phyloP scores from a whole-genome alignment of 2,888 invertebrate genomes.

The Drosophila basisetae region DNA sequence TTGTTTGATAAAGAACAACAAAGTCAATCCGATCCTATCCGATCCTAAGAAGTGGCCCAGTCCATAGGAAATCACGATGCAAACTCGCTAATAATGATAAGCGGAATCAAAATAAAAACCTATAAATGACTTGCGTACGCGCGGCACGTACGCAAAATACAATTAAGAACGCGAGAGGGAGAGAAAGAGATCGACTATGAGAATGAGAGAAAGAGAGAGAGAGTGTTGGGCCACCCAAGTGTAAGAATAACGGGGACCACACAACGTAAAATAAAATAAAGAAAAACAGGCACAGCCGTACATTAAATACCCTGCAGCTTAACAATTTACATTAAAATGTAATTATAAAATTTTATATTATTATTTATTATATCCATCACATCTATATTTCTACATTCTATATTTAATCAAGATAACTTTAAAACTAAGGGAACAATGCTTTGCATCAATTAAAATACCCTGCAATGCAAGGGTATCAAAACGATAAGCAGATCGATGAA shows the following conservation, averaged over 20 bases:
- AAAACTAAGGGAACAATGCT: background rate
- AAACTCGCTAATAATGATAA: conserved; percentile 53
- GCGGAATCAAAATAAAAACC: conserved; percentile 30
- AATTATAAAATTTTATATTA: background rate
- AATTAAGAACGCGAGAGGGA: conserved; percentile 9
- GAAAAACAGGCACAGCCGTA: conserved; percentile 1
- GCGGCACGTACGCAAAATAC: conserved; percentile 67
- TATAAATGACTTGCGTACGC: conserved; percentile 49
- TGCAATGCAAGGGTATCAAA: background rate
- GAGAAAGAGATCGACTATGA: background rate
- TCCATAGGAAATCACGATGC: conserved; percentile 30
- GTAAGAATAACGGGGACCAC: conserved; percentile 45
- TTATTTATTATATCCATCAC: background rate
- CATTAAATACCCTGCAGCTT: background rate
- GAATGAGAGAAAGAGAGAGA: conserved; percentile 5
- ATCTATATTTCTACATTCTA: background rate
- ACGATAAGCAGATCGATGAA: conserved; percentile 64
- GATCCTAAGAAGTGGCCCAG: conserved; percentile 20
- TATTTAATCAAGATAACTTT: background rate
- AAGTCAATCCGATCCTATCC: conserved; percentile 25
- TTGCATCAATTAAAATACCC: background rate
- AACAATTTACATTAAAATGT: background rate
- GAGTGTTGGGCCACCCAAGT: conserved; percentile 51
- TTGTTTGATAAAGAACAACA: conserved; percentile 67
- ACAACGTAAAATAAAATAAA: conserved; percentile 24